phyloP scores from a whole-genome alignment of 37 sponge, comb jelly and placozoan genomes.

The Crambe crambe region DNA sequence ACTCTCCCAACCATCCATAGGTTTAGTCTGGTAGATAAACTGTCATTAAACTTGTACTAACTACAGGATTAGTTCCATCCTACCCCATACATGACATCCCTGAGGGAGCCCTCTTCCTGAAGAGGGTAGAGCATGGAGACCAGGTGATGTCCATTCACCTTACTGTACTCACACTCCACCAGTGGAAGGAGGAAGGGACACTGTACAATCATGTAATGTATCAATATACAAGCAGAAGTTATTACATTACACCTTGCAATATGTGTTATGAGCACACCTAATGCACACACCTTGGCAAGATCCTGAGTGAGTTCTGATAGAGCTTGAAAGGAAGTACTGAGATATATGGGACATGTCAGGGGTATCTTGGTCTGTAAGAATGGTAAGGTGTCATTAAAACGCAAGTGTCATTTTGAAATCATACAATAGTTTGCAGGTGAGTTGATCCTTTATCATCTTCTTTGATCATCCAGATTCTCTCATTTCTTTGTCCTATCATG shows the following conservation, averaged over 20 bases:
- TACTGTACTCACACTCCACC: background rate
- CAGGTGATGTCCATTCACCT: background rate
- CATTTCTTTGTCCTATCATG: background rate
- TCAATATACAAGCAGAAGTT: too few relatives aligned
- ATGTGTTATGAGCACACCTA: too few relatives aligned
- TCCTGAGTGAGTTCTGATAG: too few relatives aligned
- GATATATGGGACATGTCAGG: background rate
- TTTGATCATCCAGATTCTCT: background rate
- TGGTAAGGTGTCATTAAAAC: background rate
- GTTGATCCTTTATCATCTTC: background rate
- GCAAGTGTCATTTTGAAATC: background rate
- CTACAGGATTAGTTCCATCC: background rate
- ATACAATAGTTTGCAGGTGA: background rate
- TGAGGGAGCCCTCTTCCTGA: background rate
- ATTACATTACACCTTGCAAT: too few relatives aligned
- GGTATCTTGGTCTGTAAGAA: background rate
- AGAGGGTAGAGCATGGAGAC: background rate
- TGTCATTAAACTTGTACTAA: too few relatives aligned
- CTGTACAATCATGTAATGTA: background rate
- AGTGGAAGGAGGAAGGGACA: background rate
- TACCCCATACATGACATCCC: background rate
- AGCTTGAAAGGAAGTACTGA: too few relatives aligned
- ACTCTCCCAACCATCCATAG: background rate
- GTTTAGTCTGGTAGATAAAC: too few relatives aligned
- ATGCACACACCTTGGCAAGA: too few relatives aligned